Base-by-base conservation (phyloP, 2,797 vertebrate species). In the Gorsachius magnificus region DNA sequence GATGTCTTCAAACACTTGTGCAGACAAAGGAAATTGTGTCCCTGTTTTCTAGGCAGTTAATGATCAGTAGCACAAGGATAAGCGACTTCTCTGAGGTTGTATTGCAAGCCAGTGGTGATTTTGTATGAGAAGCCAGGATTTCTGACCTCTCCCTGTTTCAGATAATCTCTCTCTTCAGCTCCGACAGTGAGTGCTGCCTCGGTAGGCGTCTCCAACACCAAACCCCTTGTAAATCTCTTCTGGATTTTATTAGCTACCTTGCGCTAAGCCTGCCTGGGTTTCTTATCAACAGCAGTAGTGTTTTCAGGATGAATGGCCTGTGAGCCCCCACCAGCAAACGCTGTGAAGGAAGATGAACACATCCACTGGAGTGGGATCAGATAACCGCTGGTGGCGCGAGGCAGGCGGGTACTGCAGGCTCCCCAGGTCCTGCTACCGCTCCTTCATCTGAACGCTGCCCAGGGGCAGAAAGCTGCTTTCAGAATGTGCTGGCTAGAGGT, bases 401-500 rank as follows among this genome's bases (percentile, higher is more conserved):
- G 46, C 58, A 53, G 78, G 53, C 2, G 5, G n/a, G 53, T 16
- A 63, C 86, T 80, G 80, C 69, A 43, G 33, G 1, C 61, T 51
- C 45, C 85, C 71, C 3, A 0, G 0, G 1, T 36, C 25, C 76
- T 75, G 71, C 68, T 11, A 0, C 46, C 3, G 11, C 6, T 80
- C 31, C 48, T 68, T 15, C 3, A 8, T 33, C 58, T 54, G 82
- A 79, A 20, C 26, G 8, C 56, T 79, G 87, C 43, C 48, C 60
- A 28, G 54, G 57, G 63, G 5, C 71, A 61, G 48, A 29, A 54
- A 88, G 58, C 76, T 53, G 45, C 76, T 75, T 75, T 51, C 65
- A 36, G 43, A 92, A 50, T 10, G 65, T 19, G 35, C 9, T 43
- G 78, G 79, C 46, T 38, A 13, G 75, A 70, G 31, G 78, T 33